Evolutionary conservation across 2,113 vertebrate species (phyloP), one percentile per base, ranked within the genome.

Genomic region (Percina caprodes): DNA sequence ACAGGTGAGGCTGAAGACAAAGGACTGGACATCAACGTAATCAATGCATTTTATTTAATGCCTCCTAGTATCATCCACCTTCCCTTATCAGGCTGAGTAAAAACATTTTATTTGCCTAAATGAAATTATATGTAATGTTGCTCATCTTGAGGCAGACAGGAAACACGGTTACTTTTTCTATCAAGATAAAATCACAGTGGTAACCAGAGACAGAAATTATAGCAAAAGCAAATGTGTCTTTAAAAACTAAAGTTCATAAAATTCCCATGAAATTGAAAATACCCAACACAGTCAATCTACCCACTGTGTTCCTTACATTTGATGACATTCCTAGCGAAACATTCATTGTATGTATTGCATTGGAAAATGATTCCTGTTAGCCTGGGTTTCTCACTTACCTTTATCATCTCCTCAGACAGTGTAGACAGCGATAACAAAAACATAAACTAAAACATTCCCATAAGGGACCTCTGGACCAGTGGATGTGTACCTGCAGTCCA

Each of bases 401-500:
- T 66, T 19, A 56, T 19, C 11, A 19, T 14, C 35, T 56, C 52
- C 52, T 19, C n/a, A 67, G 12, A 63, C 42, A 10, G 21, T 5
- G 8, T 12, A 11, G 18, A 18, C 19, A n/a, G 19, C 35, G 13
- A 46, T 46, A 3, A 35, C 14, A 3, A 69, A 67, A 65, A 18
- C 23, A 66, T 6, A 1, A 10, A 7, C 11, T 23, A 11, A 24
- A 30, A 21, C 18, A 14, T 66, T 8, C n/a, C 6, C 8, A 16
- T 13, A 68, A 13, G 10, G 49, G 9, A 6, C 0, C 30, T 8
- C 39, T 48, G n/a, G 3, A 4, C 0, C 15, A 16, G 2, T 30
- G 62, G 30, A 6, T 16, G 21, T 94, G 91, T 96, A 99, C 97
- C 97, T 99, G 98, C 89, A 99, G 96, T 92, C 97, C 97, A 93